phyloP scores from a whole-genome alignment of 2,113 vertebrate species.

The Microcebus ravelobensis region DNA sequence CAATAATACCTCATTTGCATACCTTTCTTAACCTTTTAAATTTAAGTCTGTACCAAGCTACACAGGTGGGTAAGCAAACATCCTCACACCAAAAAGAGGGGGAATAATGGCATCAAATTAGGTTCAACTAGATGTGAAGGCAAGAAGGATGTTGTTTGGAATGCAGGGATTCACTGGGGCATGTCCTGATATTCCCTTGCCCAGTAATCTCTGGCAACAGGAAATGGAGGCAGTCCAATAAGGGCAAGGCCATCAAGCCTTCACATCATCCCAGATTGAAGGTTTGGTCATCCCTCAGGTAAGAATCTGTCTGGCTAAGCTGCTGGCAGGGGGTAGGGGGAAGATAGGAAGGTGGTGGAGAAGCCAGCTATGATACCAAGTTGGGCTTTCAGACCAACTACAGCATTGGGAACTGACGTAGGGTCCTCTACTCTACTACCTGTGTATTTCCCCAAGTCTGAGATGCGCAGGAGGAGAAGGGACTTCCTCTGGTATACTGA shows the following conservation, averaged over 20 bases:
- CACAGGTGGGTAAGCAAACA: neutral
- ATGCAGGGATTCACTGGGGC: neutral
- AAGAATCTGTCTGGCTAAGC: neutral
- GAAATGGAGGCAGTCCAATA: neutral
- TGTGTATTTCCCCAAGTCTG: neutral
- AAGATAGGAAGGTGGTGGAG: neutral
- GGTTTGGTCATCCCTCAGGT: neutral
- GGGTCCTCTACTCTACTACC: neutral
- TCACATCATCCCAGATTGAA: neutral
- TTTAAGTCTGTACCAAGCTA: neutral
- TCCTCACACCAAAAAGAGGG: neutral
- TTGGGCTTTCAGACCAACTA: no score
- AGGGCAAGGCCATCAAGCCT: neutral
- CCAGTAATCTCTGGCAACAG: neutral
- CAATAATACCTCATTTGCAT: neutral
- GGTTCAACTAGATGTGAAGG: neutral
- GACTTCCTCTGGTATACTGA: no score
- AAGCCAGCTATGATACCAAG: neutral
- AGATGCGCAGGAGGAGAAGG: neutral
- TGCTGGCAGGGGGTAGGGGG: neutral
- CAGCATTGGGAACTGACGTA: no score
- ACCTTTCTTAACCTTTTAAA: neutral
- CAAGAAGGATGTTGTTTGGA: neutral
- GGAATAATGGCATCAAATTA: neutral
- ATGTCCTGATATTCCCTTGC: neutral